Evolutionary conservation across 2,113 vertebrate genomes (phyloP).

Genomic region (Pampusana beccarii): DNA sequence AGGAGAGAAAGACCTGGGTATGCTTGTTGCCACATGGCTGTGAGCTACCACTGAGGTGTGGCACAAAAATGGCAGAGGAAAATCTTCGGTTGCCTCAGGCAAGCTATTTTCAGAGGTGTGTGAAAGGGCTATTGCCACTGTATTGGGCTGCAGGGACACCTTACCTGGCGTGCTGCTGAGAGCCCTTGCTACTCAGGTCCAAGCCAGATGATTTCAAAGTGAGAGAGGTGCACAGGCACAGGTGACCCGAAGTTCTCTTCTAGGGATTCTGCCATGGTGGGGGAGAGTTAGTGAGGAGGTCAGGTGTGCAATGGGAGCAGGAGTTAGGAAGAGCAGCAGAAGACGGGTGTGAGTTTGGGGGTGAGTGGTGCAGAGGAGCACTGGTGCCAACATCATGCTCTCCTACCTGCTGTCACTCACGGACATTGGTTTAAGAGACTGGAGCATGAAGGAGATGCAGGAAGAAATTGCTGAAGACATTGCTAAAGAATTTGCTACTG

Average conservation of each 20-base stretch:
- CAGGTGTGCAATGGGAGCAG: neutral
- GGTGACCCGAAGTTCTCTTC: neutral
- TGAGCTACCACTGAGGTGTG: neutral
- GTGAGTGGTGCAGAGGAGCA: neutral
- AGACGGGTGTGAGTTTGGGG: neutral
- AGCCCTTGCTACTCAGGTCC: fast-evolving
- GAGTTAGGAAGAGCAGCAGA: neutral
- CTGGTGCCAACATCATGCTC: fast-evolving
- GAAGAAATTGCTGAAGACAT: neutral
- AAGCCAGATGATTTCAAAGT: neutral
- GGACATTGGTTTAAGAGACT: fast-evolving
- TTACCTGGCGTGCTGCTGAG: neutral
- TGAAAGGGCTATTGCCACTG: neutral
- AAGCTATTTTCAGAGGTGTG: neutral
- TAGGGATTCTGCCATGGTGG: neutral
- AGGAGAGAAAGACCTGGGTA: neutral
- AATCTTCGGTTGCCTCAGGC: neutral
- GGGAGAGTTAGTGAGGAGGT: neutral
- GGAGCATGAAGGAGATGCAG: neutral
- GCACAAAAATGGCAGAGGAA: neutral
- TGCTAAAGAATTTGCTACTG: neutral
- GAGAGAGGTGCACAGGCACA: neutral
- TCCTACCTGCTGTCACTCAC: neutral
- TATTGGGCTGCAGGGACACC: neutral
- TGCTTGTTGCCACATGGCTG: neutral